Evolutionary conservation across 2,113 vertebrate species (phyloP), one percentile per base, ranked within the genome.

Genomic region (Bufo gargarizans): DNA sequence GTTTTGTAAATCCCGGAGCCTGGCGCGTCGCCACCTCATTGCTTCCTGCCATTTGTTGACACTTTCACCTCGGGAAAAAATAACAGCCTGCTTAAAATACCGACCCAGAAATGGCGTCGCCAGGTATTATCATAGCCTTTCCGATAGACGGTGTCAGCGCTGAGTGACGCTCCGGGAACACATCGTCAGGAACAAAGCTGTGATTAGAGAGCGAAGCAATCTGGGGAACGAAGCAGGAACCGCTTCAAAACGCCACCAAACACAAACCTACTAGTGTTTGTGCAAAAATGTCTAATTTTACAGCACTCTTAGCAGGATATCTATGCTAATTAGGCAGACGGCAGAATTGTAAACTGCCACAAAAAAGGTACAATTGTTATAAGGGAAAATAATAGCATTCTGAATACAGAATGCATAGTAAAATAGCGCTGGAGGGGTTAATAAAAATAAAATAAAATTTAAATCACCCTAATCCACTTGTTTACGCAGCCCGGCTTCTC

Each of bases 61-160:
- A 76, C 59, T 84, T 83, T 84, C 67, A 88, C 80, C 80, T 84
- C 71, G n/a, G 69, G 1, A 84, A 83, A 67, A 88, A 88, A 83
- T 88, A 88, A 77, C 59, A 88, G 80, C 69, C 80, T 77, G 80
- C 87, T 50, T 77, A 88, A 88, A 84, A 88, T 83, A 88, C 49
- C 80, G 13, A 7, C 49, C 14, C 63, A 50, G 47, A 47, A 72
- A 19, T 77, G 80, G 87, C 87, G n/a, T 55, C 77, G 80, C 80
- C 79, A 84, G 87, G 82, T 84, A 89, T 89, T 89, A 89, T 89
- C 87, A 84, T 84, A 77, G 69, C 71, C 72, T 17, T 69, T 58
- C 58, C 58, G 50, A 55, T 47, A 58, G 49, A 74, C 33, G 9
- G 45, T 83, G 87, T 83, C 80, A 83, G 71, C 45, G 12, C 78